Base-by-base conservation (phyloP, 2,888 invertebrate species). In the Drosophila tanythrix region DNA sequence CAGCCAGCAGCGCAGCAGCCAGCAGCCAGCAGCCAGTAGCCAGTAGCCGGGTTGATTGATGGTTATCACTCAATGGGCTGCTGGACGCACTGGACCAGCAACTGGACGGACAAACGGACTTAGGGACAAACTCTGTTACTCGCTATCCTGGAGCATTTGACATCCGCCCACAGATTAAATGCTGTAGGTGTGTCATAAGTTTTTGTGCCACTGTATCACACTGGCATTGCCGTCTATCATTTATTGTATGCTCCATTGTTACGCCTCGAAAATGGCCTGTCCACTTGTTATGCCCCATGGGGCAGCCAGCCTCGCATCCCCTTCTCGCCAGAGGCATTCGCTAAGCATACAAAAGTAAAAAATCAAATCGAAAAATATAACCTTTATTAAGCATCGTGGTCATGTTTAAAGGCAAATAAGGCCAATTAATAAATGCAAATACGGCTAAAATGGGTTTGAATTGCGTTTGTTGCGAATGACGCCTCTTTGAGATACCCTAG, bases 131-230 rank as follows among this genome's bases (percentile, higher is more conserved):
- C 25, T 13, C 35, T 53, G 7, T 38, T 10, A 36, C 36, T 25
- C 2, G 25, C n/a, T 61, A 27, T 55, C 59, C 61, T 69, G 48
- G 59, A 64, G 62, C 79, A 68, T 75, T 79, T 75, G 75, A 79
- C 63, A 75, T 74, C 64, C 68, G 83, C 76, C 81, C 76, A 61
- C 79, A 83, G 85, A 82, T 88, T 82, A 89, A 89, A 89, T 88
- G 88, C 81, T 82, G 83, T 83, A 88, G 88, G 88, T 88, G 89
- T 88, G 88, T 87, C 88, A 88, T 86, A 88, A 83, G 76, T 83
- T 78, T 75, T 80, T 76, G 58, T 62, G 52, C 59, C 56, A 62
- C 60, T 75, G 55, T 71, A 46, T 25, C 25, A 6, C 53, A 36
- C 38, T 21, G 27, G n/a, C 66, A 50, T 43, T 56, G 46, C 71